phyloP scores from a whole-genome alignment of 2,797 vertebrate species.

The Scarus forsteni region DNA sequence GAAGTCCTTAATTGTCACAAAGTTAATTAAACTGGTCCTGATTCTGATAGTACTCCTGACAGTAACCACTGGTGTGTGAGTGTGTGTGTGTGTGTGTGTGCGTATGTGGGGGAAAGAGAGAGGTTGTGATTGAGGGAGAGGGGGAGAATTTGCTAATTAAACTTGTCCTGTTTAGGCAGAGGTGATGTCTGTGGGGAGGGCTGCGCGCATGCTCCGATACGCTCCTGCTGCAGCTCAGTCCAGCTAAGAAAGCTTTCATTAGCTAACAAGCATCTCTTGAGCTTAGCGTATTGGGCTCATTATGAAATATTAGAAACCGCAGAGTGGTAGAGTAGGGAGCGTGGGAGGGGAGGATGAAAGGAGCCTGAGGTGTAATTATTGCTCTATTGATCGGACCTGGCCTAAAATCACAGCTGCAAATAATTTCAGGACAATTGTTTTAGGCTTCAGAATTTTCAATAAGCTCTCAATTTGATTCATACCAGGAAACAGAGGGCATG shows the following conservation, averaged over 20 bases:
- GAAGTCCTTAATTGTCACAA: conserved; percentile 81
- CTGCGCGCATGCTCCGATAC: conserved; percentile 22
- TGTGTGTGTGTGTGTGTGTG: conserved; percentile 23
- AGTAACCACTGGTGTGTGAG: conserved; percentile 50
- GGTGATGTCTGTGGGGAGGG: conserved; percentile 64
- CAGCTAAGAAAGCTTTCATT: conserved; percentile 65
- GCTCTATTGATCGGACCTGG: conserved; percentile 58
- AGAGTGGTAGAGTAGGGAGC: conserved; percentile 36
- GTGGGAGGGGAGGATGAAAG: conserved; percentile 14
- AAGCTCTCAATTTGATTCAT: too few relatives aligned
- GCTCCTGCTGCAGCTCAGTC: conserved; percentile 44
- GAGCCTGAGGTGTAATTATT: conserved; percentile 52
- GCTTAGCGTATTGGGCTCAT: conserved; percentile 57
- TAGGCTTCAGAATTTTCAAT: too few relatives aligned
- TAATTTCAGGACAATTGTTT: neutral
- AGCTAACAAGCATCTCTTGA: conserved; percentile 57
- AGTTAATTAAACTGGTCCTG: conserved; percentile 81
- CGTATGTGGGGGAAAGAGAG: conserved; percentile 5
- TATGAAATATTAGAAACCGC: conserved; percentile 68
- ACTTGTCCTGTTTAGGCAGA: conserved; percentile 69
- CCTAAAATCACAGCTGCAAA: conserved; percentile 32
- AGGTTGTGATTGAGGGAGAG: conserved; percentile 32
- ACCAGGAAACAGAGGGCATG: too few relatives aligned
- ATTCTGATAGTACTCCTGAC: conserved; percentile 74
- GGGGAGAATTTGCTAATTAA: conserved; percentile 73